Conservation (phyloP, 2,888 invertebrate species). For the Drosophila kuntzei region DNA sequence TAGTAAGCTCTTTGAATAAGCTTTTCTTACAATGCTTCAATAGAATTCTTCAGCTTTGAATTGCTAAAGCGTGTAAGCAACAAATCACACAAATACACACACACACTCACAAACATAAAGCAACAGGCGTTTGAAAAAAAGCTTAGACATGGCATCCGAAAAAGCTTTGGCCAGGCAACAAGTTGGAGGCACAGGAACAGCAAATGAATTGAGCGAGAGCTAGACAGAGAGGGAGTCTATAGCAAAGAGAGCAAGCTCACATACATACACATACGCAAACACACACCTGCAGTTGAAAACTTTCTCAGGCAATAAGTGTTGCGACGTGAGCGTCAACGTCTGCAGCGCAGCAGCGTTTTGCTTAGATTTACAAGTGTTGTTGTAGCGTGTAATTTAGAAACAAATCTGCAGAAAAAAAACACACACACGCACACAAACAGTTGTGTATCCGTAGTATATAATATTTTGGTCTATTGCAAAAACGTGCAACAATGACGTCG, state of each 20-base stretch:
- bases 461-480: conserved; percentile 72
- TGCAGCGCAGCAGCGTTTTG: conserved; percentile 17
- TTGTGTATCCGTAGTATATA: conserved; percentile 30
- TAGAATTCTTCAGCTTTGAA: conserved; percentile 24
- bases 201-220: conserved; percentile 6
- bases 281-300: conserved; percentile 25
- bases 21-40: conserved; percentile 1
- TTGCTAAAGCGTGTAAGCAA: conserved; percentile 1
- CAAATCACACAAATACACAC: conserved; percentile 8
- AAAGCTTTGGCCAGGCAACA: conserved; percentile 66
- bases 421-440: conserved; percentile 36
- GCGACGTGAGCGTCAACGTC: conserved; percentile 35
- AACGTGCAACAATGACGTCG: conserved; percentile 77
- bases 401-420: conserved; percentile 31
- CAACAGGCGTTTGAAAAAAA: conserved; percentile 66
- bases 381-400: conserved; percentile 53
- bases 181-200: conserved; percentile 63
- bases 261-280: conserved; percentile 9
- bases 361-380: conserved; percentile 33
- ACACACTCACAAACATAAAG: conserved; percentile 11
- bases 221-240: conserved; percentile 9
- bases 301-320: conserved; percentile 23
- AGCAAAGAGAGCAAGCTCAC: conserved; percentile 17
- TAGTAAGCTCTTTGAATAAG: not conserved
- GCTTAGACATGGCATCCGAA: conserved; percentile 40